These are phyloP conservation scores for Onychomys torridus DNA, from an alignment of 2,797 vertebrate species.

Conservation along the genomic window DNA sequence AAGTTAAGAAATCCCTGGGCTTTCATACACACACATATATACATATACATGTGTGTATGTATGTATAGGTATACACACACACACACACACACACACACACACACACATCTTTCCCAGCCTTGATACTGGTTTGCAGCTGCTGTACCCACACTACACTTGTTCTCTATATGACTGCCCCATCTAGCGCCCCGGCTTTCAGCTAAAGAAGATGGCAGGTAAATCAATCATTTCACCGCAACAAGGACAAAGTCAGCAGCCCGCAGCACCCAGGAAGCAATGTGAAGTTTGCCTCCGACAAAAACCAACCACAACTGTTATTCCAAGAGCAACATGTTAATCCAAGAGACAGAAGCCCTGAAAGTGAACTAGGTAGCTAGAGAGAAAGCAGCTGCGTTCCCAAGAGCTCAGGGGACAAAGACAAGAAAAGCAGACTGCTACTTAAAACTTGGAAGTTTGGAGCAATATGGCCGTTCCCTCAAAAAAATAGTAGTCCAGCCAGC, in stretches of 20 bases:
- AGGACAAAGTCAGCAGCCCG: neutral
- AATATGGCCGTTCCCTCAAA: neutral
- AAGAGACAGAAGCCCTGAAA: neutral
- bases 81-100: neutral
- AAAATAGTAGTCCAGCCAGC: neutral
- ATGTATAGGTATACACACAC: too few species aligned
- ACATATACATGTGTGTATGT: too few species aligned
- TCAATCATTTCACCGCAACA: too few species aligned
- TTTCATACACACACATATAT: neutral
- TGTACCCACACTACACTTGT: neutral
- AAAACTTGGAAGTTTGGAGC: neutral
- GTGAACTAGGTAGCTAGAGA: neutral
- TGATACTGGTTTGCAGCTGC: neutral
- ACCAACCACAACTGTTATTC: neutral
- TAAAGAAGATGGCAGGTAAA: too few species aligned
- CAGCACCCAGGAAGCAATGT: neutral
- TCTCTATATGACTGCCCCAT: too few species aligned
- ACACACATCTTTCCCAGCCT: neutral
- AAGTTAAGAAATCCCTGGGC: neutral
- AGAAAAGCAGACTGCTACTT: neutral
- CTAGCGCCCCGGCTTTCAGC: neutral
- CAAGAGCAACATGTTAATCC: neutral
- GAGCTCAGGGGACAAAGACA: neutral
- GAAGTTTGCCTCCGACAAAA: neutral
- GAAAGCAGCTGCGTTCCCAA: neutral